Percentiles rank a stretch among this genome's conserved stretches.
These are phyloP conservation scores for Manacus vitellinus DNA, from an alignment of 2,113 vertebrate genomes.

Conservation along the genomic window DNA sequence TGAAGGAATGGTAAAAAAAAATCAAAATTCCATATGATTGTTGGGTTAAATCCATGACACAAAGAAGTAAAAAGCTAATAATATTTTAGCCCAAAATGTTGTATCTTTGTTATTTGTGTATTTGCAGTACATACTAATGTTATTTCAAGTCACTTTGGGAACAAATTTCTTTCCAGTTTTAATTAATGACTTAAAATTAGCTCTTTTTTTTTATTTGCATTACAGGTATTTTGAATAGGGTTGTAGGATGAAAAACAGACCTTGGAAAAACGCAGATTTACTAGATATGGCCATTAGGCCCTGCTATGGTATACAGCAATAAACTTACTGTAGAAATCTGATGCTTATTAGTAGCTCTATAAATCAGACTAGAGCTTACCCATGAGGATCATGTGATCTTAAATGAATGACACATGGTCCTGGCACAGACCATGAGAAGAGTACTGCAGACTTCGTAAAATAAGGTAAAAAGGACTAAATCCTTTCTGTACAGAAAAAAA, in stretches of 20 bases:
- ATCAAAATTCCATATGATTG: not conserved
- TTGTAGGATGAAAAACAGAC: not conserved
- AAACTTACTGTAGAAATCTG: not conserved
- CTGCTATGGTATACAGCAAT: not conserved
- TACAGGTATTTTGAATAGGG: not conserved
- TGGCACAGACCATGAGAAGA: not conserved
- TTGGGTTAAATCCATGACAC: not conserved
- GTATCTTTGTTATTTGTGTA: not conserved
- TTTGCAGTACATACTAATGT: not conserved
- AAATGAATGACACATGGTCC: conserved; percentile 6
- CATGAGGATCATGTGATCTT: not conserved
- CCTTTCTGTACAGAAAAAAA: not conserved
- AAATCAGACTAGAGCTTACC: not conserved
- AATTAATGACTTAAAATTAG: not conserved
- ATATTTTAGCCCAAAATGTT: not conserved
- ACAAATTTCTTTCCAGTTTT: not conserved
- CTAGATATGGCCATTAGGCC: not conserved
- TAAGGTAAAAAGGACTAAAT: not conserved
- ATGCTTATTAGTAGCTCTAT: not conserved
- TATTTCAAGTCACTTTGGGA: not conserved
- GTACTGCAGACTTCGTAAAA: not conserved
- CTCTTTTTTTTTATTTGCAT: not conserved
- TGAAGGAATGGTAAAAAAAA: not conserved
- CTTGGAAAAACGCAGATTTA: not conserved
- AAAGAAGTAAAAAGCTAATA: not conserved